Conservation (phyloP, 2,888 invertebrate genomes). For the Gymnoscelis rufifasciata region DNA sequence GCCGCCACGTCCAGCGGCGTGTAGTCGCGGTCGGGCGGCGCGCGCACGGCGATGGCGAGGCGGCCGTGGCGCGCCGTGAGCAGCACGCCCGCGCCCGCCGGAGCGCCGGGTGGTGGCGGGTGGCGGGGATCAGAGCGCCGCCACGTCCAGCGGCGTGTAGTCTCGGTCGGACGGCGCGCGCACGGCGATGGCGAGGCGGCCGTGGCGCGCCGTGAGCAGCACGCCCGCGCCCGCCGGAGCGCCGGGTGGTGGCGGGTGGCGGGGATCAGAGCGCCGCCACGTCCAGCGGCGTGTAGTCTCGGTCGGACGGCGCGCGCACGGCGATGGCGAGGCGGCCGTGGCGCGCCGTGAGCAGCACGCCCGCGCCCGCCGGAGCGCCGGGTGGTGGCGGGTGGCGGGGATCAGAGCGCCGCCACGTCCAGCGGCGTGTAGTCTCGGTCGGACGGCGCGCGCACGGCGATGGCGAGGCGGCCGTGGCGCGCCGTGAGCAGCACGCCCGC, state of each 20-base stretch:
- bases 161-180: constrained; percentile 40
- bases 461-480: constrained; percentile 51
- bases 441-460: constrained; percentile 50
- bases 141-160: constrained; percentile 56
- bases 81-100: constrained; percentile 81
- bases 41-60: constrained; percentile 55
- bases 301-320: constrained; percentile 44
- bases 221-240: constrained; percentile 78
- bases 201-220: no score
- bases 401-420: constrained; percentile 42
- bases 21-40: constrained; percentile 44
- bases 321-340: no score
- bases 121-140: constrained; percentile 46
- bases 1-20: constrained; percentile 51
- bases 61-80: no score
- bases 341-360: no score
- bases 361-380: constrained; percentile 66
- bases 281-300: constrained; percentile 56
- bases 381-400: neutral
- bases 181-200: constrained; percentile 58
- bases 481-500: constrained; percentile 74
- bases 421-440: constrained; percentile 51
- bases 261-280: constrained; percentile 43
- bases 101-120: neutral
- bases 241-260: constrained; percentile 28